Evolutionary conservation across 1,140 invertebrate genomes (phyloP).

Genomic region (Bombyx mandarina): DNA sequence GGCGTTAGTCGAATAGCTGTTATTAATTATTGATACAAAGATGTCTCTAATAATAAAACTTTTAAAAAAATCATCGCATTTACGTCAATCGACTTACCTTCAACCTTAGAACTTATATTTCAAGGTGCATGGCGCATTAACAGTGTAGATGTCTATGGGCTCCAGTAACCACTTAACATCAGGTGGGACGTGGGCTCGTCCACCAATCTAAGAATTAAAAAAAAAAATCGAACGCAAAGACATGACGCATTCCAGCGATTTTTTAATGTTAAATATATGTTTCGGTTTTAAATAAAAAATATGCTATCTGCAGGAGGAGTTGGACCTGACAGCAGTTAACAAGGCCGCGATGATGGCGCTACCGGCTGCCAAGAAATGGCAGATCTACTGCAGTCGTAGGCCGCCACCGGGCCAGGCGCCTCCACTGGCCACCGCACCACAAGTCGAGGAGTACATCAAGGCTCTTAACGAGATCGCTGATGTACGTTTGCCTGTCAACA

Average conservation of each 20-base stretch:
- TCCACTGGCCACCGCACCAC: constrained; percentile 77
- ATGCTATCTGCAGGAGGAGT: constrained; percentile 80
- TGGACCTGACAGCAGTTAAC: constrained; percentile 93
- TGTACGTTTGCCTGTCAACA: constrained; percentile 54
- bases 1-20: no score
- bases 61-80: neutral
- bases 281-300: no score
- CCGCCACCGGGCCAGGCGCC: constrained; percentile 74
- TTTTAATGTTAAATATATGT: neutral
- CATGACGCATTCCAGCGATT: neutral
- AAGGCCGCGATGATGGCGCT: constrained; percentile 93
- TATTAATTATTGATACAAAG: no score
- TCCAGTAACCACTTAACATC: no score
- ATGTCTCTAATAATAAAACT: no score
- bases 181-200: no score
- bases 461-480: constrained; percentile 83
- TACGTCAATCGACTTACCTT: neutral
- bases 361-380: constrained; percentile 96
- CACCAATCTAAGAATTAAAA: no score
- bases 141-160: no score
- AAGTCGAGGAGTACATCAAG: constrained; percentile 92
- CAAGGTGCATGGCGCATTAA: no score
- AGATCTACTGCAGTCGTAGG: constrained; percentile 95
- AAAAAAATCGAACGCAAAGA: neutral
- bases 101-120: no score